phyloP scores from a whole-genome alignment of 2,797 vertebrate species.

The Coccyzus lansbergi region DNA sequence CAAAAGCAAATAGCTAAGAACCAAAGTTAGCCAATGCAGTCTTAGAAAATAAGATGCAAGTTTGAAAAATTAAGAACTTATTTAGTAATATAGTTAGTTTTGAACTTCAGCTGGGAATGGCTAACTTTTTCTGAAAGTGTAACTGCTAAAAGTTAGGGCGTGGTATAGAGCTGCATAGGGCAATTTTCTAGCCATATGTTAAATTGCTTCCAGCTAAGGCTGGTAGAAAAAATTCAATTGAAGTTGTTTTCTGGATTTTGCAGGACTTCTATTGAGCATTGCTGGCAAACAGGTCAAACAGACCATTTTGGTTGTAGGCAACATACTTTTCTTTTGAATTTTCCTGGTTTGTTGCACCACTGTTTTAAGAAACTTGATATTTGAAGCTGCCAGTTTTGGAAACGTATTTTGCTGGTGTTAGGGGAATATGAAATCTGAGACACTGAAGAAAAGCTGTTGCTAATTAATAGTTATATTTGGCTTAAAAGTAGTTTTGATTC shows the following conservation, averaged over 20 bases:
- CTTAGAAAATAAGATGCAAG: background rate
- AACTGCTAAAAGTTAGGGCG: background rate
- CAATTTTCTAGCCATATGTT: background rate
- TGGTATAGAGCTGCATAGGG: background rate
- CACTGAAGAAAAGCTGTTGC: background rate
- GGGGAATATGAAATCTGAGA: background rate
- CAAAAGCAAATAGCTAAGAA: background rate
- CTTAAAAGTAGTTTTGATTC: constrained; percentile 2
- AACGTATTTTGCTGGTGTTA: background rate
- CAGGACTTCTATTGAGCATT: background rate
- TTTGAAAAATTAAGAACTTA: background rate
- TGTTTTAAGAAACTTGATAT: background rate
- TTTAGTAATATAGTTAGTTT: background rate
- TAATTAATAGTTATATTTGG: background rate
- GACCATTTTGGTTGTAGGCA: background rate
- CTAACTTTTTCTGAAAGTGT: background rate
- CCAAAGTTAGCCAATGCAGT: background rate
- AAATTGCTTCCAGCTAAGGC: background rate
- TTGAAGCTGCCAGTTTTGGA: background rate
- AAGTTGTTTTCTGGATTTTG: background rate
- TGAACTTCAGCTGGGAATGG: background rate
- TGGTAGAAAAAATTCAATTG: background rate
- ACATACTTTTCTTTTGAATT: background rate
- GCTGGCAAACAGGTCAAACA: background rate
- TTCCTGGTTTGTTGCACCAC: background rate